These are phyloP conservation scores for Cephus cinctus DNA, from an alignment of 1,140 invertebrate species.

Conservation along the genomic window DNA sequence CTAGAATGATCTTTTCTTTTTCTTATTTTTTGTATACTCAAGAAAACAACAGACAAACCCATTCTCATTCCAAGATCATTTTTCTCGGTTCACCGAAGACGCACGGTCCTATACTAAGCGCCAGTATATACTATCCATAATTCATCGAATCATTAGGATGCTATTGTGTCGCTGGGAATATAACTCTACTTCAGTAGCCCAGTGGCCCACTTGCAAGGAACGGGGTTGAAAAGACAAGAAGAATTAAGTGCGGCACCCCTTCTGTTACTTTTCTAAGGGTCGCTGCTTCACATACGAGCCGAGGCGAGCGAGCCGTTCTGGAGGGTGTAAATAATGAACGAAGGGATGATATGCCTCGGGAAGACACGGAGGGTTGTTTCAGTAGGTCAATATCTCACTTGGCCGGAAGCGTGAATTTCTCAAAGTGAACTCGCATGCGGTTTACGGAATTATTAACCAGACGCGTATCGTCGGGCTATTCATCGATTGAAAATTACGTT, in stretches of 20 bases:
- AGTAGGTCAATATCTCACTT: conserved; percentile 40
- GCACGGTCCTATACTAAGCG: neutral
- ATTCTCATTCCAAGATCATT: neutral
- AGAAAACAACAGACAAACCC: neutral
- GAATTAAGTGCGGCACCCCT: conserved; percentile 25
- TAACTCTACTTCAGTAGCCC: conserved; percentile 25
- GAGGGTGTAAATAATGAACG: conserved; percentile 47
- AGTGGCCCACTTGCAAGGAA: conserved; percentile 37
- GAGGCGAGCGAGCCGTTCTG: conserved; percentile 1
- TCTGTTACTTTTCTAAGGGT: conserved; percentile 7
- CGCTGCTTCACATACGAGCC: conserved; percentile 17
- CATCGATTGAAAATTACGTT: neutral
- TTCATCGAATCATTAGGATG: conserved; percentile 3
- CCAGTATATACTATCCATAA: neutral
- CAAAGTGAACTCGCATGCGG: conserved; percentile 15
- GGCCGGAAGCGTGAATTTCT: conserved; percentile 20
- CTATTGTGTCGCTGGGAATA: conserved; percentile 3
- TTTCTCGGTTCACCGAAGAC: neutral
- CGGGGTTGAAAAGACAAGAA: conserved; percentile 32
- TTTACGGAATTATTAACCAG: neutral
- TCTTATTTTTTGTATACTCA: conserved; percentile 6
- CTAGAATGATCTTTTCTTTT: too few relatives aligned
- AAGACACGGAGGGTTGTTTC: conserved; percentile 27
- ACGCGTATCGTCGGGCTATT: too few relatives aligned
- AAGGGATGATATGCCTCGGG: conserved; percentile 33